phyloP scores from a whole-genome alignment of 2,888 invertebrate genomes.

The Ecdyonurus torrentis region DNA sequence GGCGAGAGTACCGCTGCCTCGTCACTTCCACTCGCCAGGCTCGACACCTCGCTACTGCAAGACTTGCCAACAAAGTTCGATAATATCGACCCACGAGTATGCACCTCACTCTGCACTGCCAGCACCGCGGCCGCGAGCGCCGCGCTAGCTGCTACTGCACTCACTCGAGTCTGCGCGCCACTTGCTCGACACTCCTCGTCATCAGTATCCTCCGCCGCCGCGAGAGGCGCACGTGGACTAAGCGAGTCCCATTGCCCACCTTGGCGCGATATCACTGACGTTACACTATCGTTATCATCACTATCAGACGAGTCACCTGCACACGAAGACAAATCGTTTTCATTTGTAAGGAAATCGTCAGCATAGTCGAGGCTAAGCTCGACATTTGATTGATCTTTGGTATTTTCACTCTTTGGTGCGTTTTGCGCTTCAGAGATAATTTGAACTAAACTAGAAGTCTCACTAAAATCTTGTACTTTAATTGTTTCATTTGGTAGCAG shows the following conservation, averaged over 20 bases:
- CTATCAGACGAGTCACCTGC: background rate
- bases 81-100: background rate
- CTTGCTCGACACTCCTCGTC: background rate
- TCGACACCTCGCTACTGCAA: background rate
- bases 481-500: background rate
- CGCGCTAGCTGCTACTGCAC: background rate
- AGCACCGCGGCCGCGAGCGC: background rate
- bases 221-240: background rate
- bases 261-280: background rate
- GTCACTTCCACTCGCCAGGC: background rate
- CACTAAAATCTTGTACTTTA: background rate
- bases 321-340: background rate
- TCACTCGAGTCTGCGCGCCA: background rate
- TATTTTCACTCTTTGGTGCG: background rate
- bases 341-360: background rate
- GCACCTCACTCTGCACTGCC: background rate
- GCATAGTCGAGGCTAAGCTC: too few relatives aligned
- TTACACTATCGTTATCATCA: background rate
- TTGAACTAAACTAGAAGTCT: background rate
- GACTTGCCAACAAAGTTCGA: background rate
- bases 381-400: background rate
- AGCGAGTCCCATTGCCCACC: background rate
- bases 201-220: background rate
- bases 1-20: background rate
- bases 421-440: background rate